These are phyloP conservation scores for Ciconia boyciana DNA, from an alignment of 2,113 vertebrate species.

Conservation along the genomic window DNA sequence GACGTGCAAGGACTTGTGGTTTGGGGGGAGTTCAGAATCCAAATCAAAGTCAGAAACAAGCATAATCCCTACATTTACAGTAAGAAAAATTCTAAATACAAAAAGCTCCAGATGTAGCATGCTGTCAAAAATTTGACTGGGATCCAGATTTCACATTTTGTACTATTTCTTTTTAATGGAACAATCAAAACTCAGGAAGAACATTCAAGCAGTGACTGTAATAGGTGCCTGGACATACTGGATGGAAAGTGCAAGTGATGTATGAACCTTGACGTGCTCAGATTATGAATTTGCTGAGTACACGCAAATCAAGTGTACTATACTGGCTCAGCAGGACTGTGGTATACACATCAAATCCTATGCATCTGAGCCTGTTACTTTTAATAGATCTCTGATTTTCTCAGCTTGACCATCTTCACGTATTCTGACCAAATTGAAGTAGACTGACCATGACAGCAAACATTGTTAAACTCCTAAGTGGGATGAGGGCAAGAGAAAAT, in stretches of 20 bases:
- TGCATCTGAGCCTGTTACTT: background rate
- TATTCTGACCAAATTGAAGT: background rate
- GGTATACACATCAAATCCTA: background rate
- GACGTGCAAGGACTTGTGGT: rapidly evolving
- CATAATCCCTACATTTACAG: background rate
- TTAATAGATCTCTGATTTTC: background rate
- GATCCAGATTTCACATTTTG: background rate
- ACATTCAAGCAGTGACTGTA: background rate
- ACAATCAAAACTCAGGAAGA: background rate
- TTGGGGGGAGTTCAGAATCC: background rate
- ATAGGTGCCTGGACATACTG: background rate
- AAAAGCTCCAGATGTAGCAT: background rate
- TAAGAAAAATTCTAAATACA: background rate
- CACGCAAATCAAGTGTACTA: rapidly evolving
- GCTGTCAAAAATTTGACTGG: background rate
- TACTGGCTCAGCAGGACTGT: no score
- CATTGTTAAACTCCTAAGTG: rapidly evolving
- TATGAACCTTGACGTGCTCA: background rate
- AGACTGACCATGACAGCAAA: background rate
- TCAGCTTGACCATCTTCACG: background rate
- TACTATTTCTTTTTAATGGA: background rate
- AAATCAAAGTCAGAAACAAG: background rate
- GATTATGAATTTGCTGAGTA: background rate
- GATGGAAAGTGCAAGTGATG: background rate
- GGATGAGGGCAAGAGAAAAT: background rate